Evolutionary conservation across 2,888 invertebrate genomes (phyloP), one percentile per base, ranked within the genome.

Genomic region (Caenorhabditis doughertyi): DNA sequence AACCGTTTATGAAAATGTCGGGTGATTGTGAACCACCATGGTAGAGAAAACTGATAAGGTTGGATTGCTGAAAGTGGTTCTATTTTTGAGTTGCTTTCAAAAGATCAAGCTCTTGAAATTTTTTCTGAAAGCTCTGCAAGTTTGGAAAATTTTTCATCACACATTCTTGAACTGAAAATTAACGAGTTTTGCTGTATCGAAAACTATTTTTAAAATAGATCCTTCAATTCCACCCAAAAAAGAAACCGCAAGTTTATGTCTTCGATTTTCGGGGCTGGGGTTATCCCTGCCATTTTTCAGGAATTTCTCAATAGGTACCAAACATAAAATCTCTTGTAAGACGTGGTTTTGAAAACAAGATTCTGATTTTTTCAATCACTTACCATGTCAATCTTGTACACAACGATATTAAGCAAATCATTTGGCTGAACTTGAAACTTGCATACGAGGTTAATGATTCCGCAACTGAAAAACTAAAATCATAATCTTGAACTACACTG

Each of bases 401-500:
- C 13, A 0, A 76, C 60, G n/a, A 76, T 51, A 27, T 68, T 67
- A n/a, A 76, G 39, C 9, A 4, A 16, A 8, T 58, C 49, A 21
- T 76, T 76, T 8, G 65, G 65, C 32, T 58, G 49, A 3, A 76
- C 16, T 11, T 51, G 23, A 47, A 76, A 76, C 11, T 32, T 58
- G 51, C 76, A 76, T 11, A 32, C 4, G 0, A 51, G 16, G n/a
- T 47, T 68, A 1, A 76, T 21, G n/a, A 76, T 60, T 18, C 76
- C 76, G 13, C 76, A 76, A 32, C 76, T 76, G 76, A 49, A 74
- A 74, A 68, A 23, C n/a, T n/a, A n/a, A n/a, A n/a, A n/a, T n/a
- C n/a, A n/a, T n/a, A n/a, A n/a, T n/a, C n/a, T n/a, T n/a, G n/a
- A n/a, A n/a, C n/a, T n/a, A n/a, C n/a, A n/a, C n/a, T n/a, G n/a